Percentiles rank a stretch among this genome's conserved stretches.
Conservation (phyloP, 2,797 vertebrate genomes). For the Chiroxiphia lanceolata region DNA sequence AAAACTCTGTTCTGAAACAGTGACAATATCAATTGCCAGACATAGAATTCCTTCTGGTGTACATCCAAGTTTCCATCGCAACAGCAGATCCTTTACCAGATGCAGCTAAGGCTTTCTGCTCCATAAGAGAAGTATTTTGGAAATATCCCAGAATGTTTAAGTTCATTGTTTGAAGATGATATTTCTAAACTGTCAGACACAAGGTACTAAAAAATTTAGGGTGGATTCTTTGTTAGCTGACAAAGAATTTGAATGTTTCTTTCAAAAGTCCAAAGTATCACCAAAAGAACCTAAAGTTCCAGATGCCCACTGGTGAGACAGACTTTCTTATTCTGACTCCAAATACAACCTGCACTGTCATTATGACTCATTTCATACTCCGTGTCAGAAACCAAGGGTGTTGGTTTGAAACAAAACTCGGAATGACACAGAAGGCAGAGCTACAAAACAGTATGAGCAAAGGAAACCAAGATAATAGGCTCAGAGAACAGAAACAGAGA, state of each 20-base stretch:
- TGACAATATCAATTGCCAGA: neutral
- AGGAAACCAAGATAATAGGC: neutral
- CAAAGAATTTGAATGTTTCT: neutral
- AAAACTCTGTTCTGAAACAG: neutral
- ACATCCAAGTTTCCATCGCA: constrained; percentile 1
- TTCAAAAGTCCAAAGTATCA: neutral
- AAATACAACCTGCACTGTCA: neutral
- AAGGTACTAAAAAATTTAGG: neutral
- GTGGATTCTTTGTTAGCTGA: neutral
- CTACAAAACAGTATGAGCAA: neutral
- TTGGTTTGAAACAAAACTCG: neutral
- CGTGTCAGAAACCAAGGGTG: neutral
- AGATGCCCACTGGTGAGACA: neutral
- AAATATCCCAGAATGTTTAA: neutral
- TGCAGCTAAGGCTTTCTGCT: neutral
- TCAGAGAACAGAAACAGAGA: neutral
- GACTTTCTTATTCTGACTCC: neutral
- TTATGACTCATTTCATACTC: neutral
- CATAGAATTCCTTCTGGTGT: neutral
- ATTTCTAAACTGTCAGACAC: neutral
- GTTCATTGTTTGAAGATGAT: neutral
- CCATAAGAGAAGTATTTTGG: neutral
- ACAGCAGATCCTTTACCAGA: neutral
- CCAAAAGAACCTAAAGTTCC: neutral
- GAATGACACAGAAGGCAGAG: neutral